Conservation (phyloP, 2,797 vertebrate genomes). For the Furcifer pardalis region DNA sequence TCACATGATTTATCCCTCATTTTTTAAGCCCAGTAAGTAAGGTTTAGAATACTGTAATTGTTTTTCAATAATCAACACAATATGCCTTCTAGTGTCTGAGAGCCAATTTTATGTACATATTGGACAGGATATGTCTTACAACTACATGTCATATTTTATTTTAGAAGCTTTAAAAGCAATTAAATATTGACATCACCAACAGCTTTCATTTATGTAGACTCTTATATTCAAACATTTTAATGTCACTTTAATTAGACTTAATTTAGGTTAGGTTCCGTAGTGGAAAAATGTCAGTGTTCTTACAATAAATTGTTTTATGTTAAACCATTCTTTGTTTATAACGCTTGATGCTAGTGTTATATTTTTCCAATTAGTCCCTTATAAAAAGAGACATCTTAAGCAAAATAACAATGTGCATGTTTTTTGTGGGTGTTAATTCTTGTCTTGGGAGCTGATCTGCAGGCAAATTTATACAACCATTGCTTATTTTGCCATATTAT, state of each 20-base stretch:
- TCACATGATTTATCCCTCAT: not conserved
- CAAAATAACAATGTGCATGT: not conserved
- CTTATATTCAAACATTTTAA: not conserved
- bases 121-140: not conserved
- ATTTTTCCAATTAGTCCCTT: conserved; percentile 11
- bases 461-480: not conserved
- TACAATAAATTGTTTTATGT: not conserved
- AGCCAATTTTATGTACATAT: conserved; percentile 2
- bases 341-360: conserved; percentile 2
- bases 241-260: conserved; percentile 24
- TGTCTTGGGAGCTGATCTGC: not conserved
- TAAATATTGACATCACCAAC: not conserved
- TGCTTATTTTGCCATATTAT: not conserved
- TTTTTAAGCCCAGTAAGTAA: not conserved
- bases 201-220: not conserved
- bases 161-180: conserved; percentile 1
- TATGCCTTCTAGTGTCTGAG: not conserved
- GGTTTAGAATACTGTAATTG: too few species aligned
- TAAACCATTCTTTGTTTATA: not conserved
- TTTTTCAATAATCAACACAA: not conserved
- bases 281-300: not conserved
- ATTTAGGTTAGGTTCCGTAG: not conserved
- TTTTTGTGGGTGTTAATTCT: not conserved
- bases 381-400: not conserved
- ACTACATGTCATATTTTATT: not conserved